Evolutionary conservation across 2,797 vertebrate species (phyloP).

Genomic region (Lagothrix lagotricha): DNA sequence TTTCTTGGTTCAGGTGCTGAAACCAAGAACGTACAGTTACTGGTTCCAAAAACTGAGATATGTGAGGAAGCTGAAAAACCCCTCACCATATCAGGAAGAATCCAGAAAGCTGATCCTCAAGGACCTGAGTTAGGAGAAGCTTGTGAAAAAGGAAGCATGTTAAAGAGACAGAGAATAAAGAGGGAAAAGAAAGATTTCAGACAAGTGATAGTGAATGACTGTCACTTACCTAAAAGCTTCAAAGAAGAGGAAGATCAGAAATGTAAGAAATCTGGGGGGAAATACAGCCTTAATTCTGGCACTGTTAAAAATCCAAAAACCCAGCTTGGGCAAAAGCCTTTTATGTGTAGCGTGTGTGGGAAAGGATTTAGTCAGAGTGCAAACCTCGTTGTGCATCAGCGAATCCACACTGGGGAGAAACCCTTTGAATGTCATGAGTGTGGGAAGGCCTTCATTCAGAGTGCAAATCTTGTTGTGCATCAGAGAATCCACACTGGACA

Average conservation of each 20-base stretch:
- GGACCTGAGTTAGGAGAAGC: conserved; percentile 30
- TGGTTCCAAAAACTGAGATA: conserved; percentile 71
- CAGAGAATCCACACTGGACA: conserved; percentile 80
- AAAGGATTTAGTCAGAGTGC: conserved; percentile 76
- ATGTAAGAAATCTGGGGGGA: not conserved
- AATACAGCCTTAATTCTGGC: conserved; percentile 26
- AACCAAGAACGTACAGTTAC: conserved; percentile 50
- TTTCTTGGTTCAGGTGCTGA: conserved; percentile 55
- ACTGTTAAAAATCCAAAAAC: conserved; percentile 54
- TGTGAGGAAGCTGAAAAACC: conserved; percentile 55
- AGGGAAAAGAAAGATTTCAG: conserved; percentile 59
- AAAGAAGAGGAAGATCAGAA: conserved; percentile 54
- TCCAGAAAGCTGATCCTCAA: conserved; percentile 35
- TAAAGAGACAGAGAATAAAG: conserved; percentile 60
- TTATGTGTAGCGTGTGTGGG: conserved; percentile 67
- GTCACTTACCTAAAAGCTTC: conserved; percentile 11
- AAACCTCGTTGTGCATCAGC: conserved; percentile 74
- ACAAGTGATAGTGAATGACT: conserved; percentile 17
- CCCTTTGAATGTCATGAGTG: conserved; percentile 75
- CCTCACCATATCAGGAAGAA: not conserved
- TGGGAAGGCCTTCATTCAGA: conserved; percentile 78
- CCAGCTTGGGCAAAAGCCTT: conserved; percentile 69
- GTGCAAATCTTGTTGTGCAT: conserved; percentile 73
- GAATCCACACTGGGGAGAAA: conserved; percentile 77
- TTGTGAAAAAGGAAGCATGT: not conserved